Evolutionary conservation across 2,797 vertebrate species (phyloP), one percentile per base, ranked within the genome.

Genomic region (Sus cebifrons): DNA sequence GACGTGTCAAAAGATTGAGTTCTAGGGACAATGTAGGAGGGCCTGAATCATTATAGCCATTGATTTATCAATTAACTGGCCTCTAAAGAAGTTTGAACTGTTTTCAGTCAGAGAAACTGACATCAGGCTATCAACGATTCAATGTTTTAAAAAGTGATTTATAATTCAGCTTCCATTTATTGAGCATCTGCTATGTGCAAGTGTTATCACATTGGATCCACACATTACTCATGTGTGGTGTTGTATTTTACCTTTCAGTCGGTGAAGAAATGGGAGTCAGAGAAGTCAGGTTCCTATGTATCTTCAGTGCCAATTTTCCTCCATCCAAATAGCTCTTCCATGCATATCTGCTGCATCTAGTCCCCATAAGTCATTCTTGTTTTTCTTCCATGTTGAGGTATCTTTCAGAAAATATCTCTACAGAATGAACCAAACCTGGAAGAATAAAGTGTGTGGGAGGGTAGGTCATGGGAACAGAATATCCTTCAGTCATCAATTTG

Each of bases 401-500:
- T 14, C 74, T 49, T 58, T 58, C 56, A 56, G 52, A 20, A 86
- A 86, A 29, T 18, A 49, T 44, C 27, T 11, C 25, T 5, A 6
- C 49, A 81, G 74, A 21, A 44, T 6, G 52, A 56, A 21, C 25
- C 32, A 12, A 60, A 23, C 67, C 11, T 25, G 7, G n/a, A 52
- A 64, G 58, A 27, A 29, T 12, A 54, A 64, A 65, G 17, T 18
- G 2, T 15, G n/a, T 40, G 14, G 73, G 16, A 2, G 5, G 27
- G 25, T 16, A 21, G n/a, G 54, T 27, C 44, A 3, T 2, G 4
- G 9, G 54, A 3, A 15, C 1, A 1, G 1, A 60, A 3, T 25
- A 68, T 32, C 27, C 40, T 82, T 25, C 11, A 5, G 0, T 36
- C 20, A 6, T 10, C 6, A 17, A 11, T 20, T 6, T 27, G 89